phyloP scores from a whole-genome alignment of 2,113 vertebrate genomes.

The Takifugu flavidus region DNA sequence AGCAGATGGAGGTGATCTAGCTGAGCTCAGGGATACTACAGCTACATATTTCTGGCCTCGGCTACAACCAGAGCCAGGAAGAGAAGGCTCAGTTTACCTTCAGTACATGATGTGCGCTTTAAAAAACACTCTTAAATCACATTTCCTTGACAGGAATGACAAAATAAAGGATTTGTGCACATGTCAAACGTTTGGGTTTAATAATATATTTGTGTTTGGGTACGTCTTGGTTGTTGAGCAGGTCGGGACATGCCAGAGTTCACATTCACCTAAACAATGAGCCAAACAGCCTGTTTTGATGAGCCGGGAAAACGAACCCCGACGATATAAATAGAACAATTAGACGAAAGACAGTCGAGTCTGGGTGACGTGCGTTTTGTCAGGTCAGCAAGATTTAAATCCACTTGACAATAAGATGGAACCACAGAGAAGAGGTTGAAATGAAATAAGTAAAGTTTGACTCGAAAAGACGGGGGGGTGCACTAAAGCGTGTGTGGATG shows the following conservation, averaged over 20 bases:
- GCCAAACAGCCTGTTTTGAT: neutral
- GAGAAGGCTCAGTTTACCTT: neutral
- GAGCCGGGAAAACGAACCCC: neutral
- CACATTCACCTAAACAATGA: neutral
- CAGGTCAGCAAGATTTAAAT: neutral
- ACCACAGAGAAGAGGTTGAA: slow-evolving; percentile 7
- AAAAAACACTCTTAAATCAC: neutral
- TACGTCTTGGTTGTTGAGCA: neutral
- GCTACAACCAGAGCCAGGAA: neutral
- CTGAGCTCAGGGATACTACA: neutral
- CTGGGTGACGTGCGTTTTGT: neutral
- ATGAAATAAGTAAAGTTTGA: slow-evolving; percentile 1
- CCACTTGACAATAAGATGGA: neutral
- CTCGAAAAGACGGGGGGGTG: slow-evolving; percentile 1
- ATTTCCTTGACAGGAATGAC: neutral
- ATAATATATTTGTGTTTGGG: neutral
- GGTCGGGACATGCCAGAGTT: neutral
- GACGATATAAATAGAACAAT: neutral
- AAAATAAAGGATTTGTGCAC: neutral
- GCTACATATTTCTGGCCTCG: neutral
- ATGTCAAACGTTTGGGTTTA: neutral
- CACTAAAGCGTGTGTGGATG: neutral
- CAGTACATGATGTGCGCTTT: neutral
- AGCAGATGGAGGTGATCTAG: neutral
- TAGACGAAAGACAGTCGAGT: neutral